Base-by-base conservation (phyloP, 2,888 invertebrate genomes). In the Drosophila pseudotakahashii region DNA sequence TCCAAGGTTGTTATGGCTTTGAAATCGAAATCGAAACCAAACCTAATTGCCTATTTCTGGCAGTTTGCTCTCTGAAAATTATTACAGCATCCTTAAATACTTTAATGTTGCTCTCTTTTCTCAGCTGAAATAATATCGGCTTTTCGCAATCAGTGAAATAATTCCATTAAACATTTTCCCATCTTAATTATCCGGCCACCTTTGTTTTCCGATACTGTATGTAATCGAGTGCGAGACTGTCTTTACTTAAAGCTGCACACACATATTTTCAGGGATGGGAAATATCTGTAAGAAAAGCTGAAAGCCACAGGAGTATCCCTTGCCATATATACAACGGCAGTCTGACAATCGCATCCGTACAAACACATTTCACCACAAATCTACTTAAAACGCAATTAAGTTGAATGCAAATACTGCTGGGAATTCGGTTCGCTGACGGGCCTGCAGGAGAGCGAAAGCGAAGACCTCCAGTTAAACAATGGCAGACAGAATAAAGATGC, bases 341-440 rank as follows among this genome's bases (percentile, higher is more conserved):
- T 32, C 53, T 26, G 64, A 66, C 37, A 66, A 37, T 45, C 45
- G 64, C 44, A 64, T 16, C 37, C 54, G 42, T 34, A 58, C 52
- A 62, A 47, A 72, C 55, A 71, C 61, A 81, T 76, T 81, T 73
- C 72, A 74, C 88, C 74, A 74, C 85, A 84, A 89, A 84, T 89
- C 86, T 85, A 84, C 89, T 89, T 84, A 89, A 89, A 87, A 87
- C 75, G 77, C 89, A 84, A 89, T 84, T 89, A 84, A 88, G 89
- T 88, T 87, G 81, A 87, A 88, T 86, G 78, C 89, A 83, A 83
- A 88, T 83, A 76, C 60, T 67, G 73, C 62, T 78, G 72, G 45
- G 45, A 66, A 66, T 47, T 68, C 64, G 55, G 23, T 53, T 39
- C 54, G 37, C 23, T 68, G 45, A 37, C 37, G 23, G 53, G 81